phyloP scores from a whole-genome alignment of 2,888 invertebrate genomes.

The Cataglyphis livida region DNA sequence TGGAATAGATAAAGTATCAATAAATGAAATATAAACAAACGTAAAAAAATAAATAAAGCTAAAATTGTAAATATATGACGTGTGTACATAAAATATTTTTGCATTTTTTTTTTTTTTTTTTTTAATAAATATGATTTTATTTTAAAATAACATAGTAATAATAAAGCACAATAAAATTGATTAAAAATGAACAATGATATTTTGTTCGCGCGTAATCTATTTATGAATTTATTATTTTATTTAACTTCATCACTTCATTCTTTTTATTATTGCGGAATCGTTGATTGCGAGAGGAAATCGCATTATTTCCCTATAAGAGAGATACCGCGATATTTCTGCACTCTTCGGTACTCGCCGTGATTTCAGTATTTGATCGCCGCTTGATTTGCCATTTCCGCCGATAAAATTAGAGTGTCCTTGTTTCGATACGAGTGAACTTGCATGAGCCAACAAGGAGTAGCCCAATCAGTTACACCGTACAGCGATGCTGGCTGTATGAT shows the following conservation, averaged over 20 bases:
- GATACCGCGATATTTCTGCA: constrained; percentile 21
- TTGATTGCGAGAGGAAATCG: constrained; percentile 28
- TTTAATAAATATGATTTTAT: neutral
- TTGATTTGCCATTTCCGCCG: constrained; percentile 45
- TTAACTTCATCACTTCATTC: neutral
- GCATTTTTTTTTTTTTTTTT: no score
- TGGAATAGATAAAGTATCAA: neutral
- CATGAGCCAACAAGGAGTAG: constrained; percentile 31
- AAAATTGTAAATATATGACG: neutral
- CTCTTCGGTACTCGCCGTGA: constrained; percentile 14
- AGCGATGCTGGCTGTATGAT: constrained; percentile 74
- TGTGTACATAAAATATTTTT: neutral
- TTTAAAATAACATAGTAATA: neutral
- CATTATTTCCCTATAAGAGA: constrained; percentile 22
- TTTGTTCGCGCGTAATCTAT: neutral
- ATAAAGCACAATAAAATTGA: neutral
- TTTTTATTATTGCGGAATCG: constrained; percentile 19
- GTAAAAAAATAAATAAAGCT: neutral
- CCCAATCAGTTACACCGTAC: constrained; percentile 54
- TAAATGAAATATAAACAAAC: neutral
- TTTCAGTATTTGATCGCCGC: constrained; percentile 41
- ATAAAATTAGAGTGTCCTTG: constrained; percentile 49
- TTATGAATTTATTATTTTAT: neutral
- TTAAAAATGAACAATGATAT: neutral
- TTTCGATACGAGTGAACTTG: constrained; percentile 48